Conservation (phyloP, 2,888 invertebrate genomes). For the Myopa tessellatipennis region DNA sequence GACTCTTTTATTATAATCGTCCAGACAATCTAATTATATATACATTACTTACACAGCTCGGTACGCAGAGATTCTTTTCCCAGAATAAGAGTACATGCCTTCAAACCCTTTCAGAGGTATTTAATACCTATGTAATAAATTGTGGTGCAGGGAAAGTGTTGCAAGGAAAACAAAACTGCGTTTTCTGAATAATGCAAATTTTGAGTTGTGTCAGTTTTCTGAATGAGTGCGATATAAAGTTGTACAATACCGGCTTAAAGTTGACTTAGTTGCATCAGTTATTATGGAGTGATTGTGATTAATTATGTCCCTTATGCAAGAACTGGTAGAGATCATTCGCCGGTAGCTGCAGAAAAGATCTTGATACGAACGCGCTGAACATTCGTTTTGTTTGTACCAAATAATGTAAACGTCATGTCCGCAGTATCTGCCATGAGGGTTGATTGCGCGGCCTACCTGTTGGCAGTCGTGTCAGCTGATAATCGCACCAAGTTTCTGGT, state of each 20-base stretch:
- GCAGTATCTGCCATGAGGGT: neutral
- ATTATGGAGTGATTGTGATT: neutral
- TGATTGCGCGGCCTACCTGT: constrained; percentile 23
- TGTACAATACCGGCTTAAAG: no score
- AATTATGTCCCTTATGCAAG: neutral
- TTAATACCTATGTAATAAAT: no score
- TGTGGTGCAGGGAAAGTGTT: no score
- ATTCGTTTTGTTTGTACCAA: constrained; percentile 55
- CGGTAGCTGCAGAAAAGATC: constrained; percentile 9
- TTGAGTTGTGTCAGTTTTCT: no score
- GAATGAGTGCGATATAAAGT: no score
- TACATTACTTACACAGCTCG: no score
- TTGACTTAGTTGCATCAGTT: neutral
- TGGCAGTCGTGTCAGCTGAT: constrained; percentile 10
- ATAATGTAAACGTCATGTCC: constrained; percentile 31
- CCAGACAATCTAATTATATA: no score
- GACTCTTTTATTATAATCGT: no score
- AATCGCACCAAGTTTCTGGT: neutral
- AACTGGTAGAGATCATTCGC: neutral
- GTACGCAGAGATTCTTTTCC: no score
- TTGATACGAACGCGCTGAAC: neutral
- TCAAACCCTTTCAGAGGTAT: no score
- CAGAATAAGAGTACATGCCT: neutral
- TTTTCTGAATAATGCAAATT: no score
- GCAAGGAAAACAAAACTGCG: no score